These are phyloP conservation scores for Gymnothorax javanicus DNA, from an alignment of 2,797 vertebrate genomes.

Conservation along the genomic window DNA sequence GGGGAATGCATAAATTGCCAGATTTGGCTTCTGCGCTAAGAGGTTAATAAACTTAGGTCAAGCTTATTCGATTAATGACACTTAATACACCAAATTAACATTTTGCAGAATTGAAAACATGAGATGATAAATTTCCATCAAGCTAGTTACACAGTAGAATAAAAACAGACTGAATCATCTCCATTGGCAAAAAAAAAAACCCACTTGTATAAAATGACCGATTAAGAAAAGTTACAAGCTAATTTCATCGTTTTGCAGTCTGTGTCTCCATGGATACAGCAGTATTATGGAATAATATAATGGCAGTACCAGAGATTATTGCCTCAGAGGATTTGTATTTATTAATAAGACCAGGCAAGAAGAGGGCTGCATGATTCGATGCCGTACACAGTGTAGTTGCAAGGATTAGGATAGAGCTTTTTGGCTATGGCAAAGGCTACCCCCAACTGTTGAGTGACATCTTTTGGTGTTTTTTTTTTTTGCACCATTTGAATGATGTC, in stretches of 20 bases:
- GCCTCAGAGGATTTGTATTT: background rate
- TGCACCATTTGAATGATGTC: too few relatives aligned
- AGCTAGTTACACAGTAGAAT: background rate
- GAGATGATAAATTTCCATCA: background rate
- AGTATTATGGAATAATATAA: constrained; percentile 2
- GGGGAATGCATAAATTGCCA: too few relatives aligned
- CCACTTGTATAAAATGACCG: background rate
- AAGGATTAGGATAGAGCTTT: too few relatives aligned
- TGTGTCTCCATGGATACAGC: constrained; percentile 6
- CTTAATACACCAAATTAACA: too few relatives aligned
- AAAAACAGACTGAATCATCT: background rate
- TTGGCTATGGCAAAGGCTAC: too few relatives aligned
- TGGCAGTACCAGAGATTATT: background rate
- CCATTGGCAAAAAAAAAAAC: too few relatives aligned
- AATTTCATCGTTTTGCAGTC: constrained; percentile 3
- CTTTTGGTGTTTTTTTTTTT: too few relatives aligned
- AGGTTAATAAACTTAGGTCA: too few relatives aligned
- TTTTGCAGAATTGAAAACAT: background rate
- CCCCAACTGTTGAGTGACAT: too few relatives aligned
- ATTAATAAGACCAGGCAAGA: background rate
- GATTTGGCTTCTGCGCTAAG: too few relatives aligned
- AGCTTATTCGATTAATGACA: too few relatives aligned
- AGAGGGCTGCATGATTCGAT: background rate
- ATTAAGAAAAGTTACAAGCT: background rate
- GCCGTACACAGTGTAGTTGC: background rate